These are phyloP conservation scores for Anoncus sp. DNA, from an alignment of 2,888 invertebrate species.

Conservation along the genomic window DNA sequence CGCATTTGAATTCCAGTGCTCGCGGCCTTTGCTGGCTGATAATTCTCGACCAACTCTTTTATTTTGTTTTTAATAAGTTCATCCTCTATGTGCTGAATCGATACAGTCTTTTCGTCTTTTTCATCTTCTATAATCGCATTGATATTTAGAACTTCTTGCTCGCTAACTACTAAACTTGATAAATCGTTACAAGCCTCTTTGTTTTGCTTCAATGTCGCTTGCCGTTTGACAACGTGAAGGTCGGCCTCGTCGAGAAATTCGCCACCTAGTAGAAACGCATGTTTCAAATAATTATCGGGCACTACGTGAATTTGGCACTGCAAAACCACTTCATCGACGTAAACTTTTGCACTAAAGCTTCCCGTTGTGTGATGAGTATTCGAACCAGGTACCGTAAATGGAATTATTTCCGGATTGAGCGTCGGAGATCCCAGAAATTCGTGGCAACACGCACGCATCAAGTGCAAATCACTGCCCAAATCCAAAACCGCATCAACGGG, in stretches of 20 bases:
- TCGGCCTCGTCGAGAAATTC: constrained; percentile 51
- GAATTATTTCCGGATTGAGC: background rate
- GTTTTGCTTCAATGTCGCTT: constrained; percentile 25
- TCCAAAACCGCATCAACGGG: background rate
- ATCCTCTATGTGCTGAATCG: background rate
- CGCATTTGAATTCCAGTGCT: constrained; percentile 3
- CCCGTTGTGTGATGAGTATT: background rate
- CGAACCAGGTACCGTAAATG: background rate
- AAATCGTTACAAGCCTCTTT: background rate
- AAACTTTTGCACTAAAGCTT: background rate
- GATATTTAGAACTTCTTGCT: background rate
- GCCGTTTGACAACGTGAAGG: constrained; percentile 25
- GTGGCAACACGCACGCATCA: background rate
- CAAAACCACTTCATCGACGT: background rate
- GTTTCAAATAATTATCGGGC: constrained; percentile 42
- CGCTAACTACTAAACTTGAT: background rate
- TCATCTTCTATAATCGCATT: background rate
- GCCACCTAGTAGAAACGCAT: constrained; percentile 54
- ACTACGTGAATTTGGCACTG: constrained; percentile 45
- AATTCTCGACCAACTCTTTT: background rate
- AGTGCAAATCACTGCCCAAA: background rate
- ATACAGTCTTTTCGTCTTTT: background rate
- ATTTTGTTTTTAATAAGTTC: background rate
- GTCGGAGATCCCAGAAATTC: background rate
- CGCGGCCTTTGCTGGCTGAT: background rate